phyloP scores from a whole-genome alignment of 2,888 invertebrate genomes.

The Melinaea marsaeus region DNA sequence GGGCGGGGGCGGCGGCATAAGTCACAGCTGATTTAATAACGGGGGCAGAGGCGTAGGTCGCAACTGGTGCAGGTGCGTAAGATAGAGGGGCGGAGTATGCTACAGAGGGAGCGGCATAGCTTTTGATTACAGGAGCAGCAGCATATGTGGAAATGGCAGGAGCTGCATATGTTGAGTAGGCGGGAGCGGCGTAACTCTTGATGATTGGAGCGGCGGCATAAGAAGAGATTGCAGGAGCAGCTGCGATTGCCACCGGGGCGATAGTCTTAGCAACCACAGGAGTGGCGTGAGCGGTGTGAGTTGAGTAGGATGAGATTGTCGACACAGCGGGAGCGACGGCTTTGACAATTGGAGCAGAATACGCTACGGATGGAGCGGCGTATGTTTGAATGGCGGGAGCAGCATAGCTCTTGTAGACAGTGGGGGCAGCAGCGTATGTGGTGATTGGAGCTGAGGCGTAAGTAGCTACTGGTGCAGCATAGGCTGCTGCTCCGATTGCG shows the following conservation, averaged over 20 bases:
- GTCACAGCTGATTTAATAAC: constrained; percentile 34
- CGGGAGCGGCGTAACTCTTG: constrained; percentile 52
- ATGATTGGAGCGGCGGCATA: constrained; percentile 57
- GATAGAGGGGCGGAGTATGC: constrained; percentile 41
- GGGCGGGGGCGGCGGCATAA: constrained; percentile 36
- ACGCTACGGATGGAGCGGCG: constrained; percentile 49
- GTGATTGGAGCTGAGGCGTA: constrained; percentile 53
- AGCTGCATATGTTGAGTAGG: constrained; percentile 77
- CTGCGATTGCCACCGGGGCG: constrained; percentile 58
- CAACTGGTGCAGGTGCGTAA: constrained; percentile 34
- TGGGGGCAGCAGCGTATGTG: constrained; percentile 38
- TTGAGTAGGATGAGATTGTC: constrained; percentile 42
- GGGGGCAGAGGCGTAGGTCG: constrained; percentile 34
- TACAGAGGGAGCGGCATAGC: constrained; percentile 51
- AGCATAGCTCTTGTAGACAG: constrained; percentile 42
- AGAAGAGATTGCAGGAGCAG: constrained; percentile 62
- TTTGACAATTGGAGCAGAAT: constrained; percentile 57
- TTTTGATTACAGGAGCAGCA: constrained; percentile 32
- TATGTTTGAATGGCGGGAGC: constrained; percentile 41
- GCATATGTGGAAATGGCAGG: constrained; percentile 63
- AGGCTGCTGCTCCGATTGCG: constrained; percentile 60
- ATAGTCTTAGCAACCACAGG: constrained; percentile 44
- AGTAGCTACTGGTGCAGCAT: constrained; percentile 47
- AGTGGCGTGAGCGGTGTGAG: constrained; percentile 43
- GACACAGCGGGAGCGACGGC: constrained; percentile 43